These are phyloP conservation scores for Leptoclinus maculatus DNA, from an alignment of 2,797 vertebrate genomes.

Conservation along the genomic window DNA sequence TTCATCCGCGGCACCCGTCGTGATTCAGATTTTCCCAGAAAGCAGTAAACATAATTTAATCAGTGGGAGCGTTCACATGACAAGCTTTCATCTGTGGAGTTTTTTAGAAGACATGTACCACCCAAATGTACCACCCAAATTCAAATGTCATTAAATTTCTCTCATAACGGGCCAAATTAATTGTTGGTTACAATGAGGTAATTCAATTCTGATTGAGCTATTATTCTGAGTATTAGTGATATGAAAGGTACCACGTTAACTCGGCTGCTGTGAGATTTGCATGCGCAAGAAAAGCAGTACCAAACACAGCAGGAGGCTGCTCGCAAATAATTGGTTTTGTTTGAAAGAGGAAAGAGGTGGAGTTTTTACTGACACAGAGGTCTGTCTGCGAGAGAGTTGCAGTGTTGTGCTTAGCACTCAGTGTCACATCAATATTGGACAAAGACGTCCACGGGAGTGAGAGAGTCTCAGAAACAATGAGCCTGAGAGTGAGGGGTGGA, in stretches of 20 bases:
- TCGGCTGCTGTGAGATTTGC: conserved; percentile 27
- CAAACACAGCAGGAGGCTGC: conserved; percentile 3
- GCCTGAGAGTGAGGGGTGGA: conserved; percentile 4
- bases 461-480: conserved; percentile 24
- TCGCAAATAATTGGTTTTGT: conserved; percentile 30
- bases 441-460: conserved; percentile 20
- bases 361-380: conserved; percentile 32
- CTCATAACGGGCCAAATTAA: conserved; percentile 20
- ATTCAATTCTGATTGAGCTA: conserved; percentile 12
- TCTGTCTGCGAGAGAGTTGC: conserved; percentile 20
- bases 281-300: not conserved
- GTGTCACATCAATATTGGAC: conserved; percentile 38
- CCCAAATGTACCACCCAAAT: conserved; percentile 18
- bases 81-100: conserved; percentile 18
- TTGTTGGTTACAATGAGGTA: conserved; percentile 21
- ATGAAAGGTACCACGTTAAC: conserved; percentile 12
- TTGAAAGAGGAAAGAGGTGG: conserved; percentile 19
- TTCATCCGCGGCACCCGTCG: not conserved
- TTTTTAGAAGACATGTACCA: conserved; percentile 34
- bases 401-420: conserved; percentile 22
- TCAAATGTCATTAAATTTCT: conserved; percentile 35
- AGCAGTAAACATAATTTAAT: conserved; percentile 38
- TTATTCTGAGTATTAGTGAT: conserved; percentile 20
- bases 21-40: conserved; percentile 43
- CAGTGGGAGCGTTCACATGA: conserved; percentile 27